Evolutionary conservation across 2,888 invertebrate genomes (phyloP).

Genomic region (Ferrisia virgata): DNA sequence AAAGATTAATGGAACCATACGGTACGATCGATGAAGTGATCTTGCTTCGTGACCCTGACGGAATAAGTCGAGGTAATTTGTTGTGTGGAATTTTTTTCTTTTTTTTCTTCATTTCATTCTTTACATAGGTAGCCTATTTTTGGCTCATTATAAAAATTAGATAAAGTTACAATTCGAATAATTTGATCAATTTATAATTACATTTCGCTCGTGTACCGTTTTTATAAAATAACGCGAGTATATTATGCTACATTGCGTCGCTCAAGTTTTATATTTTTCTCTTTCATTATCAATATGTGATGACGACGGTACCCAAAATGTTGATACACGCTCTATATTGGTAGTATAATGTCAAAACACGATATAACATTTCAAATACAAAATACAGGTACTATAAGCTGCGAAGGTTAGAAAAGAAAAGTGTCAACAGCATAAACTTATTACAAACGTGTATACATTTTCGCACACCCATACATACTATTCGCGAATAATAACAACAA

Average conservation of each 20-base stretch:
- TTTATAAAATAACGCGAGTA: too few relatives aligned
- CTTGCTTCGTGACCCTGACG: conserved; percentile 29
- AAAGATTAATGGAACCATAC: conserved; percentile 32
- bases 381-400: background rate
- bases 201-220: background rate
- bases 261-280: too few relatives aligned
- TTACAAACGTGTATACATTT: background rate
- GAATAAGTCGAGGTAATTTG: conserved; percentile 29
- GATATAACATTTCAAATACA: conserved; percentile 28
- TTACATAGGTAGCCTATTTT: background rate
- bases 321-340: background rate
- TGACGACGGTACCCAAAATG: background rate
- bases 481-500: background rate
- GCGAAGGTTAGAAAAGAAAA: background rate
- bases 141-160: conserved; percentile 19
- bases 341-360: conserved; percentile 7
- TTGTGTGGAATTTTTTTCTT: too few relatives aligned
- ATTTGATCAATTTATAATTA: conserved; percentile 15
- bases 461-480: background rate
- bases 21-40: conserved; percentile 31
- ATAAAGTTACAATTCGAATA: background rate
- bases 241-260: too few relatives aligned
- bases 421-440: conserved; percentile 25
- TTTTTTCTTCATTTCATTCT: background rate
- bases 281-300: background rate